Percentiles rank a stretch among this genome's conserved stretches.
These are phyloP conservation scores for Coracopsis vasa DNA, from an alignment of 2,113 vertebrate species.

Conservation along the genomic window DNA sequence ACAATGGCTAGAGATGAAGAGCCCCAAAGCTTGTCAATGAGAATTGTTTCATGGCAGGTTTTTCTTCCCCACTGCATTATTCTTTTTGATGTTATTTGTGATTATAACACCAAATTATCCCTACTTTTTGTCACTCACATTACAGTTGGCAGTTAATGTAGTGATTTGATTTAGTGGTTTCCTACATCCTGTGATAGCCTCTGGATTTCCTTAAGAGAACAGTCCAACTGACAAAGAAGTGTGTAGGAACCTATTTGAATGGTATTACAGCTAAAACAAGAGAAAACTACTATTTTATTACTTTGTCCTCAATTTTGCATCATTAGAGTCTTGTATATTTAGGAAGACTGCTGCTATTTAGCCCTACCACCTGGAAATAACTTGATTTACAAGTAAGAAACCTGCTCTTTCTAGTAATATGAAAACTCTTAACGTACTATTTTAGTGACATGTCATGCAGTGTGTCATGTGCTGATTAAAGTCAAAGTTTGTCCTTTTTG, in stretches of 20 bases:
- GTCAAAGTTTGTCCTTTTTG: conserved; percentile 21
- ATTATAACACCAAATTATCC: background rate
- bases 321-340: background rate
- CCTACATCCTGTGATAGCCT: fast-evolving
- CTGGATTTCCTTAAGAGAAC: background rate
- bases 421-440: background rate
- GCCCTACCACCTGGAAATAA: background rate
- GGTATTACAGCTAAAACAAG: background rate
- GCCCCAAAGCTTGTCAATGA: background rate
- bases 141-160: background rate
- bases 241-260: background rate
- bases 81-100: background rate
- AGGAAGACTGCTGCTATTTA: background rate
- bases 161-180: background rate
- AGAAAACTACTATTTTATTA: background rate
- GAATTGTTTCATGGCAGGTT: background rate
- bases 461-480: conserved; percentile 9
- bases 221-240: background rate
- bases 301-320: background rate
- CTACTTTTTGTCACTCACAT: background rate
- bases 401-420: background rate
- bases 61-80: background rate
- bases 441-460: background rate
- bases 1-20: background rate
- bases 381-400: background rate